Evolutionary conservation across 2,113 vertebrate genomes (phyloP).

Genomic region (Columba livia): DNA sequence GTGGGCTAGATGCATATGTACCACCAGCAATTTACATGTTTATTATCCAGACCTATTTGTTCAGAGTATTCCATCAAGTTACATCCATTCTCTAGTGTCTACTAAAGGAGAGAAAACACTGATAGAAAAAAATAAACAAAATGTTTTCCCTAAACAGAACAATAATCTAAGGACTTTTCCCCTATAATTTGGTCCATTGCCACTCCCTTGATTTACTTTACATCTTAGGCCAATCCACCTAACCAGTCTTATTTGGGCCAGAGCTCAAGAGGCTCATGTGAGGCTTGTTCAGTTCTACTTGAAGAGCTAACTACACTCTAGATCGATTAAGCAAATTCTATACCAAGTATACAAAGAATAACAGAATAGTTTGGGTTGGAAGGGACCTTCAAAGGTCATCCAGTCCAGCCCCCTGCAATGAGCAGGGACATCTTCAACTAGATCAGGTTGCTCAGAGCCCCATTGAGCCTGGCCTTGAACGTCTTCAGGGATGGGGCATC

Average conservation of each 20-base stretch:
- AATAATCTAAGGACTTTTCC: background rate
- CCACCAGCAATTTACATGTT: accelerated
- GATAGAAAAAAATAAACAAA: background rate
- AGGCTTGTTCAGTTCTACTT: background rate
- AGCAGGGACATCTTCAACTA: too few relatives aligned
- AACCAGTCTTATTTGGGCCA: background rate
- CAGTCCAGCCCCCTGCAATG: too few relatives aligned
- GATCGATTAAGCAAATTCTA: background rate
- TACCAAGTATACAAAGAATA: background rate
- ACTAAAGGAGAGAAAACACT: background rate
- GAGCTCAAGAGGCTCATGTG: background rate
- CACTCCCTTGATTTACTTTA: background rate
- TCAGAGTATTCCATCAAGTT: background rate
- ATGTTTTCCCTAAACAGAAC: accelerated
- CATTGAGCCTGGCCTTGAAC: too few relatives aligned
- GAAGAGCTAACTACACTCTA: background rate
- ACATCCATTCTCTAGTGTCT: background rate
- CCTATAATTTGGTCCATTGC: background rate
- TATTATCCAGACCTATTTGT: background rate
- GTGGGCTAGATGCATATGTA: background rate
- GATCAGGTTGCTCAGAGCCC: too few relatives aligned
- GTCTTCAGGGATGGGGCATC: too few relatives aligned
- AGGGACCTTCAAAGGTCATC: too few relatives aligned
- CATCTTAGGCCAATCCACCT: background rate
- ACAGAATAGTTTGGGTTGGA: too few relatives aligned